Evolutionary conservation across 2,797 vertebrate genomes (phyloP).

Genomic region (Schizothorax lantsangensis): DNA sequence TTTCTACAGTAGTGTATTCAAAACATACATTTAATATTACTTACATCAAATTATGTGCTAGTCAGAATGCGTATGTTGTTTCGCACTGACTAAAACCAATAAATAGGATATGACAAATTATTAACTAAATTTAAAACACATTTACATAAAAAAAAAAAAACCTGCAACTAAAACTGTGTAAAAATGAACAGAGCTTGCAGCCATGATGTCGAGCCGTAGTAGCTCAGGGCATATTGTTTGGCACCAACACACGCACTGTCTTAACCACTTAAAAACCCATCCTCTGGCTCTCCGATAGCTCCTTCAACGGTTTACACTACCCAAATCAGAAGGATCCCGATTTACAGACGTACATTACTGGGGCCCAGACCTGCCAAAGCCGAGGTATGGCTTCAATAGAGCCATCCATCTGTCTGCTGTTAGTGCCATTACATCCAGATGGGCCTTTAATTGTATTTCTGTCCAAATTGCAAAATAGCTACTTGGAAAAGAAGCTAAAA

Average conservation of each 20-base stretch:
- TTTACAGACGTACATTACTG: slow-evolving; percentile 77
- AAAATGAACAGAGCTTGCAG: not conserved
- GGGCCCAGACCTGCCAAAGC: slow-evolving; percentile 84
- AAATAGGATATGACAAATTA: not conserved
- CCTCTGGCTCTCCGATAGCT: slow-evolving; percentile 59
- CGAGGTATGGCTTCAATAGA: slow-evolving; percentile 91
- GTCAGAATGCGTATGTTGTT: not conserved
- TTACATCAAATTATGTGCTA: not conserved
- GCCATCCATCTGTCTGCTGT: slow-evolving; percentile 90
- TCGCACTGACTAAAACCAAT: not conserved
- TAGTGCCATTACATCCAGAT: slow-evolving; percentile 97
- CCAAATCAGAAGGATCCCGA: slow-evolving; percentile 70
- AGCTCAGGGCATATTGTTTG: slow-evolving; percentile 30
- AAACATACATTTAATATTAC: not conserved
- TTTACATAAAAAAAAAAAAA: not conserved
- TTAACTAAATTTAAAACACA: no score
- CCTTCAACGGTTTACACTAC: slow-evolving; percentile 65
- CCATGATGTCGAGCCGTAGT: slow-evolving; percentile 53
- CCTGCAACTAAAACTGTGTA: not conserved
- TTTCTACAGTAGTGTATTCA: not conserved
- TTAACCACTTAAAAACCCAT: slow-evolving; percentile 71
- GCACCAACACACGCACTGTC: slow-evolving; percentile 61
- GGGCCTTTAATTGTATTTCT: slow-evolving; percentile 97
- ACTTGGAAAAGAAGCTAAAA: slow-evolving; percentile 98
- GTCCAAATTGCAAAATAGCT: slow-evolving; percentile 99